phyloP scores from a whole-genome alignment of 2,113 vertebrate genomes.

The Calypte anna region DNA sequence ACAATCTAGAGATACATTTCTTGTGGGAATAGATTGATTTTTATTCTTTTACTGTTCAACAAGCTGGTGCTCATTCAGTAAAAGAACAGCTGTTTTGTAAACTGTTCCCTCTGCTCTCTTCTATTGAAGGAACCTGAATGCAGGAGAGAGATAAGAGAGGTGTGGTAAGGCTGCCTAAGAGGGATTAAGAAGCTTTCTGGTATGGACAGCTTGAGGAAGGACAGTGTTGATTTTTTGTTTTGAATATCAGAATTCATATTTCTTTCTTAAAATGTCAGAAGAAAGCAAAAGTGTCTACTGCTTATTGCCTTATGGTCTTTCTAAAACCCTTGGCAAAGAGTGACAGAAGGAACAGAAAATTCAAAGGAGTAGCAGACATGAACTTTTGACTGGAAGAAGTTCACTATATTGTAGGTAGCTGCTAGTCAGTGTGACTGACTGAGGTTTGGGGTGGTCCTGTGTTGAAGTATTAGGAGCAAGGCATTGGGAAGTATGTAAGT shows the following conservation, averaged over 20 bases:
- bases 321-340: not conserved
- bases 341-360: not conserved
- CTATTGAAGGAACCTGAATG: not conserved
- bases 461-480: not conserved
- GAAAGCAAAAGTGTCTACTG: not conserved
- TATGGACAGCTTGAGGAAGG: not conserved
- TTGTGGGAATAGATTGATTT: not conserved
- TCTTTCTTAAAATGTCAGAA: not conserved
- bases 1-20: not conserved
- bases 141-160: not conserved
- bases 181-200: not conserved
- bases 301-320: not conserved
- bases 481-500: not conserved
- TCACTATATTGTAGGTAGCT: rapidly evolving
- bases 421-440: not conserved
- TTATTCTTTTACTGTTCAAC: not conserved
- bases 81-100: not conserved
- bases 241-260: not conserved
- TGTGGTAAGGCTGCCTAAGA: not conserved
- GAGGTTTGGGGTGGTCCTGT: not conserved
- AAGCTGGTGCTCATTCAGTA: not conserved
- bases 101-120: not conserved
- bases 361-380: not conserved
- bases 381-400: not conserved
- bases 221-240: not conserved